Base-by-base conservation (phyloP, 2,797 vertebrate genomes). In the Tokudaia tokunoshimensis region DNA sequence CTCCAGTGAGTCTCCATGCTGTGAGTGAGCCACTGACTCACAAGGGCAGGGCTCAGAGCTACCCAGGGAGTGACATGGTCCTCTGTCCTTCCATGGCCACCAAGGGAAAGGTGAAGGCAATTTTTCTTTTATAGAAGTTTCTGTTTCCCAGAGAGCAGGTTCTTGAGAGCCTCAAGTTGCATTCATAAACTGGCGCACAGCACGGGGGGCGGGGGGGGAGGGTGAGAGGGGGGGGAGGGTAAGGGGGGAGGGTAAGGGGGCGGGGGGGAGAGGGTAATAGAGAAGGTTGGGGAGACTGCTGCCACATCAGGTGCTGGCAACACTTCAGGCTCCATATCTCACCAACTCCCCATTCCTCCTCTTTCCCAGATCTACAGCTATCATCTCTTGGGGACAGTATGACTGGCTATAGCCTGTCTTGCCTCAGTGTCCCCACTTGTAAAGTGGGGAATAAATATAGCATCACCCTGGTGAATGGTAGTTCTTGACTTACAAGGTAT, bases 21-120 rank as follows among this genome's bases (percentile, higher is more conserved):
- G 50, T n/a, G 91, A 95, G 76, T 9, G 52, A 74, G 34, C 85
- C 81, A 81, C 50, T 95, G 92, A 86, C 52, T 86, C 41, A 79
- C 6, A 24, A 55, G 87, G 83, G 17, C 83, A 91, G n/a, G 29
- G 61, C n/a, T 72, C 59, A 57, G 76, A 76, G 87, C 75, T 20
- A 67, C 15, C n/a, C 82, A 57, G 82, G 87, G 70, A 83, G 75
- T 83, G 87, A 47, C 50, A 65, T 22, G 52, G n/a, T 24, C 5
- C 44, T 91, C 76, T 22, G 13, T 59, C 50, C 44, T 70, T 67
- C 44, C 70, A 26, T 11, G 74, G 41, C 47, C 74, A 82, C 59
- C 50, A 59, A 82, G 52, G 67, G 34, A 61, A 52, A 90, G 86
- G 7, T 12, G 63, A 82, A 59, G 57, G 14, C n/a, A 13, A 13